Evolutionary conservation across 2,888 invertebrate species (phyloP), one percentile per base, ranked within the genome.

Genomic region (Dryadula phaetusa): DNA sequence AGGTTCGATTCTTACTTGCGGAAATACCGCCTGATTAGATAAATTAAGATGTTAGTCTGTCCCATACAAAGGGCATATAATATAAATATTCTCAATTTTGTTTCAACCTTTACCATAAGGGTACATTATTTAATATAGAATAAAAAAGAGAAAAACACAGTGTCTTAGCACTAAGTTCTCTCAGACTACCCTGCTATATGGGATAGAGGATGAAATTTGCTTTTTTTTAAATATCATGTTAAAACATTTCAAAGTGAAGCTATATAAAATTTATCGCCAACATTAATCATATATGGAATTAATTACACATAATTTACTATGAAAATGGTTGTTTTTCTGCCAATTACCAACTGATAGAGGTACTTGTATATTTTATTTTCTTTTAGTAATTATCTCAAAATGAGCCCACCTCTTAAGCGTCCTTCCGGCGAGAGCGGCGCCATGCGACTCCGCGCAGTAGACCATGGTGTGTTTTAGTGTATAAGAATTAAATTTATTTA

Each of bases 391-490:
- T 49, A 49, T 25, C 28, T 28, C 28, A 8, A 8, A 28, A n/a
- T 12, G 49, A 28, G 49, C 22, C 49, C 22, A 49, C 54, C 54
- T 34, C 22, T 20, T 20, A 20, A 37, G 10, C 22, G 54, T 56
- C 37, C 22, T 40, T 56, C 54, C 54, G 37, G 37, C 54, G 37
- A 8, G 37, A 56, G 20, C 20, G 54, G 54, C 54, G 54, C 54
- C 54, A 37, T 22, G 20, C 22, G 37, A 56, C 54, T 22, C 37
- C 54, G 54, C 54, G 37, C 54, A 56, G 37, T 40, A 37, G 37
- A 56, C 37, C 54, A 37, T 49, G 49, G 3, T 20, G 22, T 6
- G 0, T 20, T 20, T 22, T 47, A 2, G 20, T n/a, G n/a, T n/a
- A 22, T 47, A 47, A 22, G 5, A 22, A 14, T 47, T 46, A 5